phyloP scores from a whole-genome alignment of 2,888 invertebrate species.

The Xestobium rufovillosum region DNA sequence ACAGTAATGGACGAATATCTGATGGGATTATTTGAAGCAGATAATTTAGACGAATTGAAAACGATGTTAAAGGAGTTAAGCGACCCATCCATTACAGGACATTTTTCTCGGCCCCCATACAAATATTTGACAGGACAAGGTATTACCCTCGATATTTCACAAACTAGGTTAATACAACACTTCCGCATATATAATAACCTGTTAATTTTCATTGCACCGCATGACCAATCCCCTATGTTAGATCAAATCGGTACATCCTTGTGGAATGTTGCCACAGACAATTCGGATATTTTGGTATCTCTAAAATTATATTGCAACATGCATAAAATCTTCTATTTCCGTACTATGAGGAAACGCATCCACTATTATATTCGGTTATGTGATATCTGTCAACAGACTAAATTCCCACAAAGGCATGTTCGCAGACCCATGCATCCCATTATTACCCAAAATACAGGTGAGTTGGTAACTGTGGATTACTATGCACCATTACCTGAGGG shows the following conservation, averaged over 20 bases:
- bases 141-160: not conserved
- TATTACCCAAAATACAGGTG: no score
- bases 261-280: not conserved
- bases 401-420: no score
- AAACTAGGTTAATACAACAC: not conserved
- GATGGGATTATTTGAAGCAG: not conserved
- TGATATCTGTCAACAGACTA: slow-evolving; percentile 2
- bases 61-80: not conserved
- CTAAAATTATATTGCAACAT: slow-evolving; percentile 1
- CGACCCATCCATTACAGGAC: not conserved
- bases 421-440: no score
- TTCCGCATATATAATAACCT: slow-evolving; percentile 1
- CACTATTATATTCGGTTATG: not conserved
- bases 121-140: slow-evolving; percentile 1
- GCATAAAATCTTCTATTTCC: not conserved
- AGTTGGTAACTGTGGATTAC: no score
- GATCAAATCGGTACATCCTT: not conserved
- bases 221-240: not conserved
- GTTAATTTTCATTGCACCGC: not conserved
- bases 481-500: no score
- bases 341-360: not conserved
- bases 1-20: not conserved
- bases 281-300: not conserved
- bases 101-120: not conserved
- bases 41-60: not conserved